Evolutionary conservation across 2,888 invertebrate species (phyloP).

Genomic region (Brachyptera risi): DNA sequence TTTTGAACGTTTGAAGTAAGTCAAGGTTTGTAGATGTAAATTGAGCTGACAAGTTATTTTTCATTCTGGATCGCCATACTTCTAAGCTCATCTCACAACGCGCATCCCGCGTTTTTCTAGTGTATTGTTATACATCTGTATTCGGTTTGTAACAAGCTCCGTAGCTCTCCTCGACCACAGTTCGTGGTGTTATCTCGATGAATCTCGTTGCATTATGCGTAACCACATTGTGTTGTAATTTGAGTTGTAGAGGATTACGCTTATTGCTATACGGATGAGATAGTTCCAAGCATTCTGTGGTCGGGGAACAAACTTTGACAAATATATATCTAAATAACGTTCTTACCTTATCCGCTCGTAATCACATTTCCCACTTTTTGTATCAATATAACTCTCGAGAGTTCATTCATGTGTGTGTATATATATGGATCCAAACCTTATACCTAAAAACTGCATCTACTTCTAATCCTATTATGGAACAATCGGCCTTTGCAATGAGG

Average conservation of each 20-base stretch:
- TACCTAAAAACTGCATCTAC: no score
- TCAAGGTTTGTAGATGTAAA: no score
- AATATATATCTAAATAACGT: conserved; percentile 1
- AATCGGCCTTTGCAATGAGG: no score
- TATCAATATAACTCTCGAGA: not conserved
- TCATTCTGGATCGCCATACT: no score
- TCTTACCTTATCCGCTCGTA: not conserved
- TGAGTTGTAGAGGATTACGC: conserved; percentile 2
- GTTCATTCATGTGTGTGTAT: conserved; percentile 3
- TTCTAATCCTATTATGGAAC: no score
- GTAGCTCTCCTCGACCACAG: not conserved
- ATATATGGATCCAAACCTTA: no score
- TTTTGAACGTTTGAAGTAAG: no score
- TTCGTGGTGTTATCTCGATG: not conserved
- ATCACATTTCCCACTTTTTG: not conserved
- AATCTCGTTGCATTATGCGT: no score
- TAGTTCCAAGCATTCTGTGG: conserved; percentile 1
- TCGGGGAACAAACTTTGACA: not conserved
- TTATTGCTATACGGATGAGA: not conserved
- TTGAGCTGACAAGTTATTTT: no score
- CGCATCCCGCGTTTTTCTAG: no score
- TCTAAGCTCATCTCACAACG: no score
- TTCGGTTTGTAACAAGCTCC: not conserved
- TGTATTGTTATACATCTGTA: not conserved
- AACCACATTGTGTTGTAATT: conserved; percentile 11